phyloP scores from a whole-genome alignment of 1,140 invertebrate species.

The Cylas formicarius region DNA sequence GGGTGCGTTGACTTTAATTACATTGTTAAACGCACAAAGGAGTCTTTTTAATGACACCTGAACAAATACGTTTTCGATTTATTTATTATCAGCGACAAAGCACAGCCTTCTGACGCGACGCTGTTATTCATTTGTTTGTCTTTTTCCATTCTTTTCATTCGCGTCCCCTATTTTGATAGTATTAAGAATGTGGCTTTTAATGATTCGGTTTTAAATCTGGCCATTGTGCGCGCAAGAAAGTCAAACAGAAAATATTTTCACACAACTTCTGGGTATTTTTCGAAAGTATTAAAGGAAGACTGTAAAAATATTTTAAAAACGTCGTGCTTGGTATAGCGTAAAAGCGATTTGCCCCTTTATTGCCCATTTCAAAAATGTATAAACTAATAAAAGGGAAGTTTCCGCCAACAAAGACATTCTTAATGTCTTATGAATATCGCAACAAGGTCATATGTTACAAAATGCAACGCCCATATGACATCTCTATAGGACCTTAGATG shows the following conservation, averaged over 20 bases:
- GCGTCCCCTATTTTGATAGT: constrained; percentile 17
- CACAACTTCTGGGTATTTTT: constrained; percentile 9
- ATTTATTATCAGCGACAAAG: constrained; percentile 21
- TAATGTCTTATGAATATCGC: no score
- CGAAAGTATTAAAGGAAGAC: constrained; percentile 4
- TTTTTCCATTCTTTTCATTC: constrained; percentile 10
- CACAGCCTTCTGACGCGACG: constrained; percentile 14
- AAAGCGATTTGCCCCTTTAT: no score
- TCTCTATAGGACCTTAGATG: no score
- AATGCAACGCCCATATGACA: no score
- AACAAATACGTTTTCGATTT: constrained; percentile 26
- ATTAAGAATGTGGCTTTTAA: constrained; percentile 18
- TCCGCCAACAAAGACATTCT: no score
- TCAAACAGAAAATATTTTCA: constrained; percentile 10
- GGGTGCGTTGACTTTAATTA: constrained; percentile 24
- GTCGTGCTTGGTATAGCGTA: no score
- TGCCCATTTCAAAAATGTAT: no score
- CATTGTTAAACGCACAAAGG: constrained; percentile 24
- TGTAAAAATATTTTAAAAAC: no score
- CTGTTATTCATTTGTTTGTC: constrained; percentile 13
- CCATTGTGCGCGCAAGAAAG: constrained; percentile 13
- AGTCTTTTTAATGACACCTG: constrained; percentile 25
- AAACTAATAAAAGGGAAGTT: no score
- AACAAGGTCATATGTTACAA: no score
- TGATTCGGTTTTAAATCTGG: constrained; percentile 16